phyloP scores from a whole-genome alignment of 2,888 invertebrate species.

The Leptarthrus brevirostris region DNA sequence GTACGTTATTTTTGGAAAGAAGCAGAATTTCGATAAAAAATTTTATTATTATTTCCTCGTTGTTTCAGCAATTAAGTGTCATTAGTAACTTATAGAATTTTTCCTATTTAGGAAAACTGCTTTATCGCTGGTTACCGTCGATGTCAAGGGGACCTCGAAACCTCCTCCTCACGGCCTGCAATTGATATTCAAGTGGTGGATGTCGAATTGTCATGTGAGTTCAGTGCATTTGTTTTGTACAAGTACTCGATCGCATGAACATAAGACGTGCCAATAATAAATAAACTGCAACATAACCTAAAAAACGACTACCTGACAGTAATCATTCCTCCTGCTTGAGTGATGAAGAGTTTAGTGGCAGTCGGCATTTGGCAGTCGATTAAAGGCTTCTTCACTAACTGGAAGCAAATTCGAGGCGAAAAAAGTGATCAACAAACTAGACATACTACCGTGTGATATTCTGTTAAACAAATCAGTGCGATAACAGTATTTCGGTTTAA shows the following conservation, averaged over 20 bases:
- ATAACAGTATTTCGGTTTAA: no score
- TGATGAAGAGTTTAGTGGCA: constrained; percentile 15
- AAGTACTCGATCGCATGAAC: constrained; percentile 14
- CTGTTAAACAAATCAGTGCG: no score
- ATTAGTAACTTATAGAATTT: no score
- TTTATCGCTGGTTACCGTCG: not conserved
- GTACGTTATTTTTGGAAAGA: no score
- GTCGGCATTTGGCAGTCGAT: constrained; percentile 35
- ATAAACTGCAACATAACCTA: constrained; percentile 18
- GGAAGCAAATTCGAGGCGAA: not conserved
- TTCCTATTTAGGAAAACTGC: no score
- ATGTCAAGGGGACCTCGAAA: constrained; percentile 24
- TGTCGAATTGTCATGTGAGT: constrained; percentile 37
- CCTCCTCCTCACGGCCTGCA: constrained; percentile 16
- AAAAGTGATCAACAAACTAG: not conserved
- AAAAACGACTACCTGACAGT: constrained; percentile 28
- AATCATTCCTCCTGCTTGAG: constrained; percentile 35
- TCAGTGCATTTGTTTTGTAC: constrained; percentile 15
- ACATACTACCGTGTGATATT: not conserved
- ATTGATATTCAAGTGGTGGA: constrained; percentile 48
- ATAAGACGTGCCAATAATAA: constrained; percentile 41
- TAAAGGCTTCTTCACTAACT: constrained; percentile 16
- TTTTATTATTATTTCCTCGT: no score
- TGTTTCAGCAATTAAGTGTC: no score
- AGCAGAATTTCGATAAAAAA: no score